Conservation (phyloP, 2,113 vertebrate species). For the Callospermophilus lateralis region DNA sequence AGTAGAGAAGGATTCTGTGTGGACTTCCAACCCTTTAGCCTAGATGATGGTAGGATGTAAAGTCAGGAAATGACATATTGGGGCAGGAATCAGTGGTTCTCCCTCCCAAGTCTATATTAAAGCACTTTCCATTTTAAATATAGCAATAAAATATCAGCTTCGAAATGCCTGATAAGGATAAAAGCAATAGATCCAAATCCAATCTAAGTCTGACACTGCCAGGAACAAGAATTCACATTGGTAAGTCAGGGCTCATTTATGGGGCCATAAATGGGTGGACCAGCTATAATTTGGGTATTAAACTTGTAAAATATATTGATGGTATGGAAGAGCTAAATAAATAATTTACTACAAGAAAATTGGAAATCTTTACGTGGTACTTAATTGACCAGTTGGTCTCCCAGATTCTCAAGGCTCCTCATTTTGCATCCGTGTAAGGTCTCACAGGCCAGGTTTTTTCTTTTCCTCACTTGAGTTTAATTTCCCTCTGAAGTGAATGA, state of each 20-base stretch:
- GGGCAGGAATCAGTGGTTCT: slow-evolving; percentile 86
- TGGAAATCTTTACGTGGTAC: slow-evolving; percentile 90
- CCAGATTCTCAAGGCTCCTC: slow-evolving; percentile 77
- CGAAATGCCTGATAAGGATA: slow-evolving; percentile 90
- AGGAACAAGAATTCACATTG: slow-evolving; percentile 89
- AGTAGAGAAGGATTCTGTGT: slow-evolving; percentile 75
- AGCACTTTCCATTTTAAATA: slow-evolving; percentile 92
- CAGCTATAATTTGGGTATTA: slow-evolving; percentile 92
- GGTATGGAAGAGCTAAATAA: slow-evolving; percentile 89
- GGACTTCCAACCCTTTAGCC: slow-evolving; percentile 78
- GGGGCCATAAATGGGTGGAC: slow-evolving; percentile 90
- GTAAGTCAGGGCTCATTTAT: slow-evolving; percentile 90
- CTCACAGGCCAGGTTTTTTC: slow-evolving; percentile 70
- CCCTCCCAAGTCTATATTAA: slow-evolving; percentile 89
- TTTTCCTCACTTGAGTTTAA: slow-evolving; percentile 80
- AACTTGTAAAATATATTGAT: slow-evolving; percentile 92
- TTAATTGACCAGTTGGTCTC: slow-evolving; percentile 88
- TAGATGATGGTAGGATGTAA: slow-evolving; percentile 82
- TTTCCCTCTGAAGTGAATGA: slow-evolving; percentile 77
- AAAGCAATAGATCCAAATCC: slow-evolving; percentile 93
- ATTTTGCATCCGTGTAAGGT: slow-evolving; percentile 81
- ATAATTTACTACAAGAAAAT: slow-evolving; percentile 92
- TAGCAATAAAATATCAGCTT: slow-evolving; percentile 90
- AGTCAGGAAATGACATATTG: slow-evolving; percentile 87
- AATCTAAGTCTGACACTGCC: slow-evolving; percentile 92